These are phyloP conservation scores for Drosophila repletoides DNA, from an alignment of 1,140 invertebrate species.

Conservation along the genomic window DNA sequence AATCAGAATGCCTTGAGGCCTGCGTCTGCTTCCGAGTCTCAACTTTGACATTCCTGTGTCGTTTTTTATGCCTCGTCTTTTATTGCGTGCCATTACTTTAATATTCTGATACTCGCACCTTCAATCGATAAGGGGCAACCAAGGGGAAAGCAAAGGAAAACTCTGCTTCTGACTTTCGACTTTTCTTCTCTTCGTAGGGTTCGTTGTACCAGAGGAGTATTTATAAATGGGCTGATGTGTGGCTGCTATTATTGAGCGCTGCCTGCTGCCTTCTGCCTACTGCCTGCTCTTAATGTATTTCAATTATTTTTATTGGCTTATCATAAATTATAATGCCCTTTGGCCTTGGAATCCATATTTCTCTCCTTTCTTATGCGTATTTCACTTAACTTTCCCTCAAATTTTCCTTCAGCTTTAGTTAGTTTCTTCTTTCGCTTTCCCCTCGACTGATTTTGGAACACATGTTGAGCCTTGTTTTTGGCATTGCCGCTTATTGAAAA, in stretches of 20 bases:
- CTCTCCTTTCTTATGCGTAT: slow-evolving; percentile 15
- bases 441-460: slow-evolving; percentile 22
- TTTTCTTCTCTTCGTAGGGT: slow-evolving; percentile 28
- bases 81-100: slow-evolving; percentile 48
- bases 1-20: slow-evolving; percentile 41
- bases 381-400: too few species aligned
- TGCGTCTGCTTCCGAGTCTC: slow-evolving; percentile 7
- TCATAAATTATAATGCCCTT: slow-evolving; percentile 64
- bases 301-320: slow-evolving; percentile 77
- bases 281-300: slow-evolving; percentile 58
- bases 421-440: slow-evolving; percentile 42
- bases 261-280: slow-evolving; percentile 1
- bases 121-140: slow-evolving; percentile 20
- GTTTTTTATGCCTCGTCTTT: slow-evolving; percentile 49
- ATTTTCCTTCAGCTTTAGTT: slow-evolving; percentile 6
- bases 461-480: slow-evolving; percentile 55
- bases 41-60: slow-evolving; percentile 40
- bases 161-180: too few species aligned
- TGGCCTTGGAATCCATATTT: slow-evolving; percentile 54
- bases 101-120: slow-evolving; percentile 26
- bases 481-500: slow-evolving; percentile 69
- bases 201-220: slow-evolving; percentile 35
- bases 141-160: slow-evolving; percentile 20
- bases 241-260: slow-evolving; percentile 1
- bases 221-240: slow-evolving; percentile 2